Percentiles rank a stretch among this genome's conserved stretches.
Conservation (phyloP, 2,113 vertebrate species). For the Cinclus cinclus region DNA sequence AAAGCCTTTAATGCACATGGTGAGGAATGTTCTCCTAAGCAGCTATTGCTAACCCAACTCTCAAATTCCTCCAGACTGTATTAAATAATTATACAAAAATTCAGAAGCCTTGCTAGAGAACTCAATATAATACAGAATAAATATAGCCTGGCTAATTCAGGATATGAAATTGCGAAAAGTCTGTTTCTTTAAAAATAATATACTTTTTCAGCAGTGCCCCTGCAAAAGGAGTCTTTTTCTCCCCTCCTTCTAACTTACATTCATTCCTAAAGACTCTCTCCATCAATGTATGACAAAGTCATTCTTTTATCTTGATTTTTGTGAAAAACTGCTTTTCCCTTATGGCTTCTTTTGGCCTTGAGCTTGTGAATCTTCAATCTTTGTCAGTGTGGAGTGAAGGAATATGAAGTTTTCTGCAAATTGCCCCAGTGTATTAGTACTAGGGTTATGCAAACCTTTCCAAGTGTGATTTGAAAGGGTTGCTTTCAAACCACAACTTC, state of each 20-base stretch:
- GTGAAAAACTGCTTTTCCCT: conserved; percentile 28
- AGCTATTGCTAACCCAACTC: neutral
- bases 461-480: conserved; percentile 48
- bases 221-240: neutral
- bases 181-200: neutral
- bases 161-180: neutral
- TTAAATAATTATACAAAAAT: neutral
- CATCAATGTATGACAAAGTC: neutral
- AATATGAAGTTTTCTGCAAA: conserved; percentile 21
- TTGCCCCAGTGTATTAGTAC: conserved; percentile 27
- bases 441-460: conserved; percentile 9
- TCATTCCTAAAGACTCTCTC: neutral
- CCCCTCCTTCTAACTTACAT: neutral
- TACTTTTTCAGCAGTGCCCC: neutral
- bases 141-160: neutral
- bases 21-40: neutral
- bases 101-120: neutral
- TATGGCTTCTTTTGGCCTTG: conserved; percentile 14
- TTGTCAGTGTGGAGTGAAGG: conserved; percentile 23
- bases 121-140: neutral
- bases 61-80: neutral
- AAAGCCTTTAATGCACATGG: neutral
- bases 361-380: conserved; percentile 26
- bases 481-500: conserved; percentile 40
- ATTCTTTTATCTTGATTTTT: conserved; percentile 39